Percentiles rank a stretch among this genome's conserved stretches.
phyloP scores from a whole-genome alignment of 1,140 invertebrate species.

The Drosophila suzukii region DNA sequence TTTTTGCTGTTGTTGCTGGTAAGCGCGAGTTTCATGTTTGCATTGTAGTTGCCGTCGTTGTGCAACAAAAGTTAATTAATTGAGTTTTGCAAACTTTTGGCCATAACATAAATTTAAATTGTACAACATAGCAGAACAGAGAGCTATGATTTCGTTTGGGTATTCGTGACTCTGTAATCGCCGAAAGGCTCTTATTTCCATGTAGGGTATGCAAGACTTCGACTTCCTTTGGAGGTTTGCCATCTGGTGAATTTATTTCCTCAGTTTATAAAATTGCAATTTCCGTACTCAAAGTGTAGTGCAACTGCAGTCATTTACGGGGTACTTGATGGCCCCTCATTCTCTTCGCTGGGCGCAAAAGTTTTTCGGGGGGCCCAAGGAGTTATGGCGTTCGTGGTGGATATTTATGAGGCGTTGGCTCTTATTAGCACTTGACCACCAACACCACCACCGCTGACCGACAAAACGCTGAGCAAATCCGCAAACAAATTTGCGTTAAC shows the following conservation, averaged over 20 bases:
- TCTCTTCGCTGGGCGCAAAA: slow-evolving; percentile 42
- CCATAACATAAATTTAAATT: slow-evolving; percentile 79
- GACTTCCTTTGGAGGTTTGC: not conserved
- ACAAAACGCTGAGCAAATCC: slow-evolving; percentile 56
- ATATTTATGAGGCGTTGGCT: slow-evolving; percentile 38
- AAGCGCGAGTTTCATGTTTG: slow-evolving; percentile 45
- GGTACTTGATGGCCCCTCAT: slow-evolving; percentile 55
- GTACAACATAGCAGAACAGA: slow-evolving; percentile 37
- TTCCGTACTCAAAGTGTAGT: slow-evolving; percentile 48
- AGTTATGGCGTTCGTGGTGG: slow-evolving; percentile 32
- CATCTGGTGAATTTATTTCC: slow-evolving; percentile 43
- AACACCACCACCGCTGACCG: not conserved
- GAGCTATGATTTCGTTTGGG: slow-evolving; percentile 29
- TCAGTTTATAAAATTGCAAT: slow-evolving; percentile 70
- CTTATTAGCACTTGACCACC: slow-evolving; percentile 51
- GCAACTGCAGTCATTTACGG: slow-evolving; percentile 76
- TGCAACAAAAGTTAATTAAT: slow-evolving; percentile 79
- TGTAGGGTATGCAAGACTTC: slow-evolving; percentile 29
- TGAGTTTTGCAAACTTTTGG: slow-evolving; percentile 77
- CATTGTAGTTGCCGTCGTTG: slow-evolving; percentile 52
- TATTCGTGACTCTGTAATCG: slow-evolving; percentile 1
- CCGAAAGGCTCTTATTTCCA: not conserved
- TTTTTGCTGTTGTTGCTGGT: slow-evolving; percentile 19
- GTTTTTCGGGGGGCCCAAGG: slow-evolving; percentile 30
- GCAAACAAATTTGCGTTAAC: slow-evolving; percentile 76